These are phyloP conservation scores for Bubo blakistoni DNA, from an alignment of 2,113 vertebrate species.

Conservation along the genomic window DNA sequence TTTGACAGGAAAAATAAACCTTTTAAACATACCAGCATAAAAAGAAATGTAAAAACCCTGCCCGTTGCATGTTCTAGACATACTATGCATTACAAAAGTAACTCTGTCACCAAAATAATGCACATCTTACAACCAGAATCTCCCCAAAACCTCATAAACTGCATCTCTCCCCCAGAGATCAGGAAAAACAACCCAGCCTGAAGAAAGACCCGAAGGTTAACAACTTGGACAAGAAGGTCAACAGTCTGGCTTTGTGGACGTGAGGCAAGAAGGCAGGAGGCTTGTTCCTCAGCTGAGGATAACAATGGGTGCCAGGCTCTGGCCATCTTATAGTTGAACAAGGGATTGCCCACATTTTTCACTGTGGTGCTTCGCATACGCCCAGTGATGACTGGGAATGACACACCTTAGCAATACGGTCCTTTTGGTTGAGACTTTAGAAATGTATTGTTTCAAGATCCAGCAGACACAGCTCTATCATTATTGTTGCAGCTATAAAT, in stretches of 20 bases:
- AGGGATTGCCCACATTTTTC: not conserved
- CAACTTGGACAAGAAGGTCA: not conserved
- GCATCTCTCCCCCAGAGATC: not conserved
- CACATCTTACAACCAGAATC: not conserved
- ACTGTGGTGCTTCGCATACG: not conserved
- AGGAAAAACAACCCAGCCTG: not conserved
- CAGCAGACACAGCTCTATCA: not conserved
- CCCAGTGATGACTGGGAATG: not conserved
- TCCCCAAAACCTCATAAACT: not conserved
- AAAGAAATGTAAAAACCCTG: not conserved
- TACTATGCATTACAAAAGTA: not conserved
- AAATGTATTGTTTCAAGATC: not conserved
- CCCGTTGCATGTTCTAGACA: not conserved
- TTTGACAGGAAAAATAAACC: conserved; percentile 39
- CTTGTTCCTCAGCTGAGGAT: not conserved
- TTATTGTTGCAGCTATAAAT: not conserved
- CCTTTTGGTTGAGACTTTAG: not conserved
- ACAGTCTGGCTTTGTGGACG: not conserved
- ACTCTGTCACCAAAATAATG: not conserved
- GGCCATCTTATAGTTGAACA: not conserved
- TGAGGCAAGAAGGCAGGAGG: not conserved
- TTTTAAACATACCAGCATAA: not conserved
- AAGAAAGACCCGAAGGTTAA: not conserved
- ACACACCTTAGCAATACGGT: accelerated
- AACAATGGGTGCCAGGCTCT: not conserved